Percentiles rank a stretch among this genome's conserved stretches.
phyloP scores from a whole-genome alignment of 2,797 vertebrate genomes.

The Zalophus californianus region DNA sequence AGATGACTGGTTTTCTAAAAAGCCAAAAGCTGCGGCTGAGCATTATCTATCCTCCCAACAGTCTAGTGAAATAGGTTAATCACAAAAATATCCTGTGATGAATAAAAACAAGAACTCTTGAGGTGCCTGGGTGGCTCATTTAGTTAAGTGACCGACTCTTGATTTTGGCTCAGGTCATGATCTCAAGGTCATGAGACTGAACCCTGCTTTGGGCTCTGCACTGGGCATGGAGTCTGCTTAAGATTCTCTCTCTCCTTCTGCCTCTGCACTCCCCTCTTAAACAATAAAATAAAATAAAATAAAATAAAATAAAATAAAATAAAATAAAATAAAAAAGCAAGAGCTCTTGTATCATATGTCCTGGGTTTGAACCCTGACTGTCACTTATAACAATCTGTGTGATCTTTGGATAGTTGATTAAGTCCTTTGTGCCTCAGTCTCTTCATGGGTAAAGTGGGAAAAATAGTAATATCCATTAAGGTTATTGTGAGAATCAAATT shows the following conservation, averaged over 20 bases:
- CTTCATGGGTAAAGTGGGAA: neutral
- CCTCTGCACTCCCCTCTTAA: neutral
- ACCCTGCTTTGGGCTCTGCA: neutral
- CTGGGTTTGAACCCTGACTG: neutral
- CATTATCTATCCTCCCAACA: neutral
- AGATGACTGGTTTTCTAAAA: neutral
- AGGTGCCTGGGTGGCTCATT: neutral
- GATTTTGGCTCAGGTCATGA: neutral
- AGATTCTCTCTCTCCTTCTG: neutral
- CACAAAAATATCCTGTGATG: neutral
- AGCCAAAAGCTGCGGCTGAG: neutral
- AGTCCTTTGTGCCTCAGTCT: neutral
- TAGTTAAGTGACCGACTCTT: neutral
- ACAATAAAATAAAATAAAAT: neutral
- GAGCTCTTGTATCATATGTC: neutral
- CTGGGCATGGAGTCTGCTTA: neutral
- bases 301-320: neutral
- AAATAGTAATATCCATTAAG: neutral
- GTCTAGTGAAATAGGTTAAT: neutral
- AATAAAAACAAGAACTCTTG: neutral
- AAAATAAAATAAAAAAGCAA: neutral
- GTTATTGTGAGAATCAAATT: neutral
- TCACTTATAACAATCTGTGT: neutral
- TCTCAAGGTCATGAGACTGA: neutral
- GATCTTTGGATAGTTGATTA: neutral